Conservation (phyloP, 2,113 vertebrate species). For the Daubentonia madagascariensis region DNA sequence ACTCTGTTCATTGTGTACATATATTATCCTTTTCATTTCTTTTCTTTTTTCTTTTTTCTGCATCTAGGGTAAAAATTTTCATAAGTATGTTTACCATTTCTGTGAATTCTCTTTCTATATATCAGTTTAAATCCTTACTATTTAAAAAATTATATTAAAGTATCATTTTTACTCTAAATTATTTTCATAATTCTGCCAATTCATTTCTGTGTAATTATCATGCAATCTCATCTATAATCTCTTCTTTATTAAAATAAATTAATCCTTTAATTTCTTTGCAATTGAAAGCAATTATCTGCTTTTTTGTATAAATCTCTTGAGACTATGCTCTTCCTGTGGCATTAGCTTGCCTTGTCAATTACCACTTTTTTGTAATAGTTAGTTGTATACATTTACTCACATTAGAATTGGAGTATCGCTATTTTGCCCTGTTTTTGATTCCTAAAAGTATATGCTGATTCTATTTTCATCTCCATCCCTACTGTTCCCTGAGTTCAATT, state of each 20-base stretch:
- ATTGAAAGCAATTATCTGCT: background rate
- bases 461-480: background rate
- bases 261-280: constrained; percentile 8
- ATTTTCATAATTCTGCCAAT: constrained; percentile 28
- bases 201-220: background rate
- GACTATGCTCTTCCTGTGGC: background rate
- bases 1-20: background rate
- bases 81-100: background rate
- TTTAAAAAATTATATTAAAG: background rate
- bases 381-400: background rate
- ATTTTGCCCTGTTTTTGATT: background rate
- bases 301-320: background rate
- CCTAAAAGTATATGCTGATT: background rate
- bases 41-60: background rate
- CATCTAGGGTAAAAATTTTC: background rate
- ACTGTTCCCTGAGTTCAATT: background rate
- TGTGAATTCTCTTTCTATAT: background rate
- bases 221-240: background rate
- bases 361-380: background rate
- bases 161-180: background rate
- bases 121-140: background rate
- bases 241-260: background rate
- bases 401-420: background rate
- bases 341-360: background rate
- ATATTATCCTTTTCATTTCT: no score